phyloP scores from a whole-genome alignment of 2,113 vertebrate species.

The Toxotes chatareus region DNA sequence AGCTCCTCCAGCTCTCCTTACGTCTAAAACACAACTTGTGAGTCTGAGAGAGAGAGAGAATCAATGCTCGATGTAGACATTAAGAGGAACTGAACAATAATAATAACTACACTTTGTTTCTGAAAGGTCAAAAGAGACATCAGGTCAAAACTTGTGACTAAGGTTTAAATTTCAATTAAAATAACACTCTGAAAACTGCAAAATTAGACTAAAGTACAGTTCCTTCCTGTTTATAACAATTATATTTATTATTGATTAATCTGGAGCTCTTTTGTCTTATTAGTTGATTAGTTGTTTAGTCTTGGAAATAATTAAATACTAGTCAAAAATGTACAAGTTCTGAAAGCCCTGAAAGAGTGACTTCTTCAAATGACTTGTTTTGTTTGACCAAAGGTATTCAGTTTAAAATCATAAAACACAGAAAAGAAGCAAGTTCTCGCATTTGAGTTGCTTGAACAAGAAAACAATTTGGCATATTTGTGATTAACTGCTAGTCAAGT shows the following conservation, averaged over 20 bases:
- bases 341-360: too few relatives aligned
- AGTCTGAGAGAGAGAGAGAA: neutral
- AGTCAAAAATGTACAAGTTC: too few relatives aligned
- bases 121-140: constrained; percentile 3
- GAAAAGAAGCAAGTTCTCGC: neutral
- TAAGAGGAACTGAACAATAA: constrained; percentile 20
- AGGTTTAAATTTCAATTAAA: constrained; percentile 16
- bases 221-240: neutral
- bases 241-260: too few relatives aligned
- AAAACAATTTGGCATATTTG: neutral
- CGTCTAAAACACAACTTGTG: constrained; percentile 1
- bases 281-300: neutral
- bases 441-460: neutral
- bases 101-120: neutral
- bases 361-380: too few relatives aligned
- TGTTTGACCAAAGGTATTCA: neutral
- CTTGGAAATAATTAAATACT: too few relatives aligned
- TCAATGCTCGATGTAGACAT: neutral
- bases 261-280: neutral
- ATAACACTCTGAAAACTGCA: constrained; percentile 10
- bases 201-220: neutral
- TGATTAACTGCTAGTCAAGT: too few relatives aligned
- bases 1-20: neutral
- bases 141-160: constrained; percentile 1
- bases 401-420: neutral